Evolutionary conservation across 2,888 invertebrate species (phyloP).

Genomic region (Oasisia sp.): DNA sequence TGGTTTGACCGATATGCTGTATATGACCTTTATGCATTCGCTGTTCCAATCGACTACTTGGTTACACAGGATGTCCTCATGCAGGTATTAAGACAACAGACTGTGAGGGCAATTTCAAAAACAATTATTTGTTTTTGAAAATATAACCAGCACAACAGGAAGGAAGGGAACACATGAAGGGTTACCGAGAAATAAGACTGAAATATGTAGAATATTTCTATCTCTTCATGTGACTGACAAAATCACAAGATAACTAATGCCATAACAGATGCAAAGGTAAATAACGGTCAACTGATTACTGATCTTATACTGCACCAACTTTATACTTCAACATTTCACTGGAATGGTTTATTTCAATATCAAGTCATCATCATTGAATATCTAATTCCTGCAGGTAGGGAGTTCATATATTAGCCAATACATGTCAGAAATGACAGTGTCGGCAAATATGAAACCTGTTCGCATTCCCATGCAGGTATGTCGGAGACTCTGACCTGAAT

Average conservation of each 20-base stretch:
- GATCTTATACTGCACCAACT: background rate
- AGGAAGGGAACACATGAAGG: background rate
- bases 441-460: background rate
- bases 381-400: background rate
- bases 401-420: background rate
- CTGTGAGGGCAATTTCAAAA: background rate
- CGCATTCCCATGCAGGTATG: background rate
- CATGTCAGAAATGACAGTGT: background rate
- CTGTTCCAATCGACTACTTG: background rate
- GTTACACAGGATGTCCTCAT: background rate
- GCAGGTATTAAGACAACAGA: background rate
- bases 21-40: background rate
- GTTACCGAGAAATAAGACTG: background rate
- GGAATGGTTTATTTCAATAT: background rate
- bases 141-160: background rate
- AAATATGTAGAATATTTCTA: background rate
- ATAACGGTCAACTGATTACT: background rate
- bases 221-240: background rate
- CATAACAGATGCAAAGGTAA: background rate
- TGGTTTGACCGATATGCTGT: background rate
- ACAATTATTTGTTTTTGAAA: background rate
- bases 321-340: background rate
- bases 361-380: background rate
- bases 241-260: background rate
- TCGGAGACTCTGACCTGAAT: background rate